phyloP scores from a whole-genome alignment of 64 coral and sea anemone genomes.

The Stichodactyla helianthus region DNA sequence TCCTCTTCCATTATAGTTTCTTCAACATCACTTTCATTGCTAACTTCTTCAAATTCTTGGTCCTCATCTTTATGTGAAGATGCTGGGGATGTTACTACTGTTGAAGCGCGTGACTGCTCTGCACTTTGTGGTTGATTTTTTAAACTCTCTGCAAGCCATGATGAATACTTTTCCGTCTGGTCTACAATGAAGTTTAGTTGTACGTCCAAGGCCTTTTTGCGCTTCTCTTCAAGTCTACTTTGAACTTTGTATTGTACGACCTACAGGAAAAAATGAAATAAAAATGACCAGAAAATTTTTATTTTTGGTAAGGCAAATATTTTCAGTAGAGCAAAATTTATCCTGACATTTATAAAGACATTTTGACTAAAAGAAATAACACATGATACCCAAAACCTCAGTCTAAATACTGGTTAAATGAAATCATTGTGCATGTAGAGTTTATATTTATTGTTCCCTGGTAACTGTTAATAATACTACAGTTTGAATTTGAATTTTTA shows the following conservation, averaged over 20 bases:
- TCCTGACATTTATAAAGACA: too few species aligned
- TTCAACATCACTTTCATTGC: constrained; percentile 89
- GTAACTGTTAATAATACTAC: too few species aligned
- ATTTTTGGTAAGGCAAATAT: too few species aligned
- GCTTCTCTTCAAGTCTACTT: constrained; percentile 89
- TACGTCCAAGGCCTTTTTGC: constrained; percentile 94
- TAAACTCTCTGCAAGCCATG: constrained; percentile 93
- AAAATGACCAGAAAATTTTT: too few species aligned
- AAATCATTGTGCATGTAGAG: too few species aligned
- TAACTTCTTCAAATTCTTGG: constrained; percentile 75
- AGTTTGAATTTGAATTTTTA: too few species aligned
- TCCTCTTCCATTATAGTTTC: constrained; percentile 92
- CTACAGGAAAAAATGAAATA: constrained; percentile 12
- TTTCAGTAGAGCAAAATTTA: too few species aligned
- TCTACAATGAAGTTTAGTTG: constrained; percentile 98
- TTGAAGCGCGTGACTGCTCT: constrained; percentile 50
- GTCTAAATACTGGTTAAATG: too few species aligned
- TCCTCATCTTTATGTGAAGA: constrained; percentile 43
- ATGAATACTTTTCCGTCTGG: constrained; percentile 98
- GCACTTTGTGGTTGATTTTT: constrained; percentile 65
- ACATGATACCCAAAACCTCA: too few species aligned
- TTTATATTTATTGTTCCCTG: too few species aligned
- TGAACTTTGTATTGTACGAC: constrained; percentile 99
- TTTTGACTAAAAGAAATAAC: too few species aligned
- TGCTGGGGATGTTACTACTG: constrained; percentile 49